Base-by-base conservation (phyloP, 2,113 vertebrate species). In the Myiopsitta monachus region DNA sequence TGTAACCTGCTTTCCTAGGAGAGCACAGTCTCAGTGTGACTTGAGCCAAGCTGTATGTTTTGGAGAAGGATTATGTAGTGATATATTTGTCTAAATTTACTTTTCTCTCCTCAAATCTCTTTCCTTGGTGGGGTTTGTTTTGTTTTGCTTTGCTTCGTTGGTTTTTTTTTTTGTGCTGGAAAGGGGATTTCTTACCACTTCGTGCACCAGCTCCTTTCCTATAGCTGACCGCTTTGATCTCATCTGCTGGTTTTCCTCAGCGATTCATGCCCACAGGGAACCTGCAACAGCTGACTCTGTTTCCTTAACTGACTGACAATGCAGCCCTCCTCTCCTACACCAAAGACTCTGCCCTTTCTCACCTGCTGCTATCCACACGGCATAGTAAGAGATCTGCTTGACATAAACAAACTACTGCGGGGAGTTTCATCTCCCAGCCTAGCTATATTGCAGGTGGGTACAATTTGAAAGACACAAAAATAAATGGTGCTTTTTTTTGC, bases 361-460 rank as follows among this genome's bases (percentile, higher is more conserved):
- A 83, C 76, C 76, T 74, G 38, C 88, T 83, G 63, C 55, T 90
- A 10, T 21, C 59, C 79, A 67, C n/a, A 63, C 44, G 80, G 47
- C 28, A 31, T 63, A 69, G 54, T 10, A 62, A 63, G 72, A 83
- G 36, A 57, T 74, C 75, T 77, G 36, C 13, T 49, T 93, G 95
- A 95, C 83, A 86, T 57, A 81, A 95, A 94, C 67, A 86, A 95
- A 96, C 64, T 90, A 49, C 92, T 51, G 63, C 2, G 4, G 95
- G 75, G 91, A 95, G 11, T 87, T 94, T 59, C 1, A 0, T 63
- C 54, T 96, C 86, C 90, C 88, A 81, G 12, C 23, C 38, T 46
- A 59, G 59, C 68, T 51, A 27, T 83, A 74, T 33, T 77, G 76
- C 79, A 95, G 81, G 85, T 93, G 83, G 31, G 28, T 31, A 59